Conservation (phyloP, 2,888 invertebrate genomes). For the Cotesia congregata region DNA sequence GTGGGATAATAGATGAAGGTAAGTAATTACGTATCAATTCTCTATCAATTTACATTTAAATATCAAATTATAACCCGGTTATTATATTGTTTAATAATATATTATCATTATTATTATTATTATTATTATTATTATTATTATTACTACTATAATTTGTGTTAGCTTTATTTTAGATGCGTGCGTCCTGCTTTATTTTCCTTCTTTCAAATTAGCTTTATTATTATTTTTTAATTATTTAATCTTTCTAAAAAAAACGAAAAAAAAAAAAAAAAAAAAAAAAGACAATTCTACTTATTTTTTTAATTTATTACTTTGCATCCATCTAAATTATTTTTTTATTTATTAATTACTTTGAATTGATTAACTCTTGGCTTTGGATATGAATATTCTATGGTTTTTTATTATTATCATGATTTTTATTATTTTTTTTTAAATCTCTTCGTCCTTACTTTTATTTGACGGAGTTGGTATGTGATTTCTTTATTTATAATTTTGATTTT, state of each 20-base stretch:
- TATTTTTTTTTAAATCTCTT: constrained; percentile 28
- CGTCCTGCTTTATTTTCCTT: neutral
- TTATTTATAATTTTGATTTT: constrained; percentile 65
- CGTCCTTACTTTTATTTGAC: constrained; percentile 50
- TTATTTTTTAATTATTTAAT: no score
- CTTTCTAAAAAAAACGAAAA: no score
- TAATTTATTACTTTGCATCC: constrained; percentile 31
- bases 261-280: neutral
- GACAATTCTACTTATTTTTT: neutral
- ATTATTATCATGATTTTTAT: no score
- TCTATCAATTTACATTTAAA: neutral
- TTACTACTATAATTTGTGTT: neutral
- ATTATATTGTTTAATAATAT: constrained; percentile 1
- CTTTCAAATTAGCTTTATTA: neutral
- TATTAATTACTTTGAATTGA: constrained; percentile 50
- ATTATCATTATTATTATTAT: neutral
- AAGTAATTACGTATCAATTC: constrained; percentile 47
- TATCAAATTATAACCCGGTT: constrained; percentile 14
- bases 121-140: neutral
- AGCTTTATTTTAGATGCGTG: constrained; percentile 1
- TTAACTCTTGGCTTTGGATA: constrained; percentile 30
- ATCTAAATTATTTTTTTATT: constrained; percentile 47
- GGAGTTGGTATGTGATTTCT: constrained; percentile 61
- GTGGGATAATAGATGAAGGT: constrained; percentile 66
- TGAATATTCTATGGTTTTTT: constrained; percentile 22